Conservation (phyloP, 2,888 invertebrate species). For the Camponotus fellah region DNA sequence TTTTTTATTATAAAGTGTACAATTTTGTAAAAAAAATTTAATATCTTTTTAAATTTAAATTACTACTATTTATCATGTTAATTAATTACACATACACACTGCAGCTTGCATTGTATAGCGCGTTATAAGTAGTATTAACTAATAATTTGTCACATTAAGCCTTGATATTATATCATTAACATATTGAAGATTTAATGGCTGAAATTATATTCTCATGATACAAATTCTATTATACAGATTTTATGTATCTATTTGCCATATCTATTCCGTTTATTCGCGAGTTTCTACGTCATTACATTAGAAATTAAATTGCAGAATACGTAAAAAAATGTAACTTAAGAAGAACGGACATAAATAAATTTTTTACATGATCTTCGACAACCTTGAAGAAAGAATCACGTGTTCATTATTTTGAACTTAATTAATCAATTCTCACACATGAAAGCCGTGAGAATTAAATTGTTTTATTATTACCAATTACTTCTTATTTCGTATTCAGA, state of each 20-base stretch:
- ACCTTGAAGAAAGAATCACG: not conserved
- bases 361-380: not conserved
- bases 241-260: not conserved
- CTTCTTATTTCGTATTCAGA: not conserved
- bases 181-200: no score
- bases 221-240: not conserved
- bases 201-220: not conserved
- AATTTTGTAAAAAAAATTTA: not conserved
- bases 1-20: not conserved
- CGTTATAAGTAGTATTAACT: not conserved
- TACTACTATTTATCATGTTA: not conserved
- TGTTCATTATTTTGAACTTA: not conserved
- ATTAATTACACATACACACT: not conserved
- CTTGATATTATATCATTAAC: conserved; percentile 8
- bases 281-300: not conserved
- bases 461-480: conserved; percentile 26
- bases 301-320: not conserved
- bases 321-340: not conserved
- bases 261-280: not conserved
- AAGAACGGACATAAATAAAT: not conserved
- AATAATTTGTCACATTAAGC: not conserved
- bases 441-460: not conserved
- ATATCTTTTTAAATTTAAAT: not conserved
- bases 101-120: not conserved
- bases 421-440: not conserved